Evolutionary conservation across 1,140 invertebrate species (phyloP), one percentile per base, ranked within the genome.

Genomic region (Agraylea sexmaculata): DNA sequence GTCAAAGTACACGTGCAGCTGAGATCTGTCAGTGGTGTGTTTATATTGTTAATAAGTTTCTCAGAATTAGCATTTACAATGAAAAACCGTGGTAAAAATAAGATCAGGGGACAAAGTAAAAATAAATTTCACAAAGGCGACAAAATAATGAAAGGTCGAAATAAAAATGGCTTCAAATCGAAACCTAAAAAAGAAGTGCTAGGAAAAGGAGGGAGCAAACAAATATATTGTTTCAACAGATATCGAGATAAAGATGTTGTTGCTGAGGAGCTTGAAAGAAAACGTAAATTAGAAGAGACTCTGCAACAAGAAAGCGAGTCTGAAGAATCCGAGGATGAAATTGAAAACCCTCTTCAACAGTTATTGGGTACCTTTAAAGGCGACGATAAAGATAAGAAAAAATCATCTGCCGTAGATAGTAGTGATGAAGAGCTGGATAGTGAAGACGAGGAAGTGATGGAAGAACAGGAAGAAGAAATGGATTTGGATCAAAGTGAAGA

Each of bases 331-430:
- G 64, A 53, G 54, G 57, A 71, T 18, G 70, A 71, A 42, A 63
- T 68, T 34, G 62, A 68, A 42, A 61, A 77, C 64, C 58, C 64
- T 10, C 56, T 72, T 47, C 59, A 63, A 35, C 58, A 69, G 34
- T 57, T 79, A 38, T 51, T 75, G 18, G 65, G 68, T 1, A 72
- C 70, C 40, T 75, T 79, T 53, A 54, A 41, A 15, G 34, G 44
- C n/a, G 47, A 40, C 28, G 43, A 31, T 12, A 43, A 51, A 17
- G 49, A 51, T 13, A 34, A 40, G 13, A 56, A 49, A 19, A 51
- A 53, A 39, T 21, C 43, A 35, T 45, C 58, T 18, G 51, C 51
- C 20, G 53, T 52, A 29, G 52, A 55, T 2, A 57, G 51, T 39
- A 51, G 45, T 42, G 46, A 46, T 40, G 49, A 50, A 19, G 19